Percentiles rank a stretch among this genome's conserved stretches.
These are phyloP conservation scores for Onychomys torridus DNA, from an alignment of 2,797 vertebrate species.

Conservation along the genomic window DNA sequence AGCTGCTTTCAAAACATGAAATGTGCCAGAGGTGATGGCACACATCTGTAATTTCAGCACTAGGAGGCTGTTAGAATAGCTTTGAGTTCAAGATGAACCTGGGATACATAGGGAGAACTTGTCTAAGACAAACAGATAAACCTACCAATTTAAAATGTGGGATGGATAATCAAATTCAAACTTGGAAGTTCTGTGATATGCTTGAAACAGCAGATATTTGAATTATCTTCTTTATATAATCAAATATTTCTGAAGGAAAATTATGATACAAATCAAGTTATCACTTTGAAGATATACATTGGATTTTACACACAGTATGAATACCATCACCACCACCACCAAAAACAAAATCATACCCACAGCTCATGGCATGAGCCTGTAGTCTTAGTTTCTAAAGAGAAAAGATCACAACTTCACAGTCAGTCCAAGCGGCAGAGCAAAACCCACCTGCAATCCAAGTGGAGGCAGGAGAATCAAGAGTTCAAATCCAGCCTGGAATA, in stretches of 20 bases:
- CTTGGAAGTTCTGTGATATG: not conserved
- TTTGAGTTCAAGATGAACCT: not conserved
- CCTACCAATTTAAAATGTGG: not conserved
- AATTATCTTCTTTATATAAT: not conserved
- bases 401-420: not conserved
- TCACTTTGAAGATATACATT: not conserved
- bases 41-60: too few relatives aligned
- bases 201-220: not conserved
- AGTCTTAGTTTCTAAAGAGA: not conserved
- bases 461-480: not conserved
- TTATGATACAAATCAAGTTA: not conserved
- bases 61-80: not conserved
- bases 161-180: not conserved
- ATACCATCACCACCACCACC: not conserved
- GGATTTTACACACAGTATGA: not conserved
- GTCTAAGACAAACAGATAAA: not conserved
- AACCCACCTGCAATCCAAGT: too few relatives aligned
- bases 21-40: too few relatives aligned
- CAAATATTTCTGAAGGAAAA: not conserved
- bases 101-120: not conserved
- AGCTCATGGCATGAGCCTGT: not conserved
- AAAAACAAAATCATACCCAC: not conserved
- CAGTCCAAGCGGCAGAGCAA: not conserved
- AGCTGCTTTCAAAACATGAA: too few relatives aligned
- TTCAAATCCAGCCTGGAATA: not conserved